Evolutionary conservation across 2,888 invertebrate genomes (phyloP).

Genomic region (Eupeodes latifasciatus): DNA sequence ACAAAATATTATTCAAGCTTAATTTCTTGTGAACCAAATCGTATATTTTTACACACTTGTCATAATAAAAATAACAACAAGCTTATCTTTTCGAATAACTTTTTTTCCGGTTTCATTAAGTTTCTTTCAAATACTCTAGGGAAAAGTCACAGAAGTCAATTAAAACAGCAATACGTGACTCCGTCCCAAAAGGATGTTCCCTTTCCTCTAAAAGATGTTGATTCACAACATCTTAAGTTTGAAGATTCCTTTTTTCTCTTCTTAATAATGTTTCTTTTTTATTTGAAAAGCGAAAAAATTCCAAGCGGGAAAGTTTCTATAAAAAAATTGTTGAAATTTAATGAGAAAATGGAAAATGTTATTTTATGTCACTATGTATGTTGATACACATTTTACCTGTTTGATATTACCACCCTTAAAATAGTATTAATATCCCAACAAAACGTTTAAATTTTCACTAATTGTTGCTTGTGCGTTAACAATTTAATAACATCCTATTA

Average conservation of each 20-base stretch:
- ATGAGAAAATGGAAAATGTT: constrained; percentile 55
- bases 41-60: neutral
- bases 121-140: constrained; percentile 62
- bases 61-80: neutral
- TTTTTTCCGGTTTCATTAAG: constrained; percentile 56
- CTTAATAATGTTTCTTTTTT: neutral
- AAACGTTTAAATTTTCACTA: constrained; percentile 83
- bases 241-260: constrained; percentile 37
- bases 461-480: constrained; percentile 81
- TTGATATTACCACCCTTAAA: too few relatives aligned
- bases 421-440: constrained; percentile 79
- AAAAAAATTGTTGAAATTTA: constrained; percentile 20
- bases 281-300: neutral
- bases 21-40: neutral
- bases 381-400: neutral
- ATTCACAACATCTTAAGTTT: constrained; percentile 52
- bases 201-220: constrained; percentile 16
- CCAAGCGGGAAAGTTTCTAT: neutral
- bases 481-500: constrained; percentile 61
- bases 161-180: constrained; percentile 83
- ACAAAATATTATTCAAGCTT: neutral
- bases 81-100: neutral
- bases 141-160: constrained; percentile 81
- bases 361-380: constrained; percentile 22
- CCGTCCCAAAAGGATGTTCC: constrained; percentile 38